Evolutionary conservation across 2,797 vertebrate genomes (phyloP).

Genomic region (Pseudochirops corinnae): DNA sequence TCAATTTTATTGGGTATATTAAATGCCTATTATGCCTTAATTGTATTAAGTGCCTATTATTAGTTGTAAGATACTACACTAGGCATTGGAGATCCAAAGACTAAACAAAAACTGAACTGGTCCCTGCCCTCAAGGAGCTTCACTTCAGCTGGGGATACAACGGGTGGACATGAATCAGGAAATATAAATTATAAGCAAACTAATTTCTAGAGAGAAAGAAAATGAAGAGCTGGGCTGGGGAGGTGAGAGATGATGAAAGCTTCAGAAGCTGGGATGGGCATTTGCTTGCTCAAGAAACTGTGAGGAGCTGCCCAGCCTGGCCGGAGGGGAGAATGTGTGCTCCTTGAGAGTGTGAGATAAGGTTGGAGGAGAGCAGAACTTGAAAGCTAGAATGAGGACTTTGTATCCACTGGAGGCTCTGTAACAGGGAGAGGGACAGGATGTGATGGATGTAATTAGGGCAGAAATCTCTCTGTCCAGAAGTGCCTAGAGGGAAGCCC

Average conservation of each 20-base stretch:
- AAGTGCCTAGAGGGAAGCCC: background rate
- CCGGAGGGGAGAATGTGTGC: background rate
- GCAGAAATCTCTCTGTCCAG: background rate
- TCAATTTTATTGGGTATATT: background rate
- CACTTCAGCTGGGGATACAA: background rate
- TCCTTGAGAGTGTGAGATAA: background rate
- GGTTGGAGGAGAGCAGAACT: background rate
- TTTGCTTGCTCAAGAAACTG: background rate
- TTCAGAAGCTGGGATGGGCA: background rate
- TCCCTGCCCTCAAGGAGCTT: background rate
- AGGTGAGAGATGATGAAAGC: background rate
- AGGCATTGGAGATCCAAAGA: background rate
- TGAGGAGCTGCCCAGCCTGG: background rate
- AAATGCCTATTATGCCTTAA: background rate
- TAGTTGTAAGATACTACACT: background rate
- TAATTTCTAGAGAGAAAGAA: background rate
- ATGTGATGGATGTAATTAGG: background rate
- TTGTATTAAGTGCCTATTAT: background rate
- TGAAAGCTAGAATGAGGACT: background rate
- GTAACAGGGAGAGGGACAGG: background rate
- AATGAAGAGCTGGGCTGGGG: background rate
- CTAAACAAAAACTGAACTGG: background rate
- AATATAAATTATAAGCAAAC: background rate
- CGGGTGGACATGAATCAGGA: background rate
- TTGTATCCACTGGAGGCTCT: background rate